Evolutionary conservation across 2,888 invertebrate species (phyloP).

Genomic region (Pardosa pseudoannulata): DNA sequence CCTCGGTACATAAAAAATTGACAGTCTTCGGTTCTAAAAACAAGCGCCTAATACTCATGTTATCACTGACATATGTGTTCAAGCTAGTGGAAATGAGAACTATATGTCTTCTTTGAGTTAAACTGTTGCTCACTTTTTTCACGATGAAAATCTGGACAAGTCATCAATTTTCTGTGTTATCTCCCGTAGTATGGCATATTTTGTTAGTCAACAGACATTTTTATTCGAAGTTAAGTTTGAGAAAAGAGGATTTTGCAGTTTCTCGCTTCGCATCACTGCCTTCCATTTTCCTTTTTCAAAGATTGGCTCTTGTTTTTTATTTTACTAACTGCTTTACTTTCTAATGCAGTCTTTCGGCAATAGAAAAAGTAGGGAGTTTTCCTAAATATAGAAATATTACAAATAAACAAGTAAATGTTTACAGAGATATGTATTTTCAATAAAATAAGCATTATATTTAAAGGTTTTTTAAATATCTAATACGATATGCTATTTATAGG

Average conservation of each 20-base stretch:
- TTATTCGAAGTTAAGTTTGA: slow-evolving; percentile 46
- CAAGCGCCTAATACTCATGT: slow-evolving; percentile 61
- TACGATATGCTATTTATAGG: no score
- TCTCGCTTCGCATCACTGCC: no score
- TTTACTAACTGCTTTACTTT: no score
- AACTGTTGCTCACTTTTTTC: slow-evolving; percentile 60
- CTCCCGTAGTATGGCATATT: slow-evolving; percentile 53
- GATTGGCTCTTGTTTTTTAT: no score
- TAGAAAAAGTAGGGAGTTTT: no score
- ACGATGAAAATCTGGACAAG: slow-evolving; percentile 64
- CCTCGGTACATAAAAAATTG: slow-evolving; percentile 23
- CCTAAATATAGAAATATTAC: no score
- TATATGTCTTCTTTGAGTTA: slow-evolving; percentile 66
- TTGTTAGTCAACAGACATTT: slow-evolving; percentile 64
- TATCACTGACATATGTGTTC: slow-evolving; percentile 64
- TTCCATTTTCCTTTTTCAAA: no score
- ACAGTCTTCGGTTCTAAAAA: slow-evolving; percentile 61
- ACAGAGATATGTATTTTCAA: no score
- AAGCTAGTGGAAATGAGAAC: slow-evolving; percentile 69
- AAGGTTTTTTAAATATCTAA: no score
- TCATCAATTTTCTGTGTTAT: slow-evolving; percentile 61
- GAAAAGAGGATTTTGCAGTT: slow-evolving; percentile 23
- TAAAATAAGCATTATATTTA: no score
- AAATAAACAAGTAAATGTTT: no score
- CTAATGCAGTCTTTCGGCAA: no score